Evolutionary conservation across 2,888 invertebrate genomes (phyloP).

Genomic region (Thereva unica): DNA sequence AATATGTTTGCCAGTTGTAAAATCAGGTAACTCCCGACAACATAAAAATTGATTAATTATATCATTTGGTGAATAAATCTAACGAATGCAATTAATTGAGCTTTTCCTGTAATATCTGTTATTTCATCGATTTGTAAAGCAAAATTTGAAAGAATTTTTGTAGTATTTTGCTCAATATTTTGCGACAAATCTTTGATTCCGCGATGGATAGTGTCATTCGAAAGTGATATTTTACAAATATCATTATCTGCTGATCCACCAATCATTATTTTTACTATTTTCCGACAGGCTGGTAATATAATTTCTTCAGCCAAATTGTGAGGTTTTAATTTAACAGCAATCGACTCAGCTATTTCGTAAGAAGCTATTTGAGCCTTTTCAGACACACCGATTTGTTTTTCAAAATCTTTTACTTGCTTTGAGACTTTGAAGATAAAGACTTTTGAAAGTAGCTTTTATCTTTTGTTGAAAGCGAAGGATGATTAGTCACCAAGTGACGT

Average conservation of each 20-base stretch:
- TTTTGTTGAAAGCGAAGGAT: too few relatives aligned
- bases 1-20: slow-evolving; percentile 2
- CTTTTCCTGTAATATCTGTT: not conserved
- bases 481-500: too few relatives aligned
- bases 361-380: too few relatives aligned
- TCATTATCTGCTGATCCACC: slow-evolving; percentile 2
- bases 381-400: too few relatives aligned
- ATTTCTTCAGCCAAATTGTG: too few relatives aligned
- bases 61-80: not conserved
- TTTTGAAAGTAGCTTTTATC: too few relatives aligned
- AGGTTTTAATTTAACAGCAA: too few relatives aligned
- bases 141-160: not conserved
- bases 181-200: not conserved
- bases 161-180: slow-evolving; percentile 2
- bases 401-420: too few relatives aligned
- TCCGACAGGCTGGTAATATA: too few relatives aligned
- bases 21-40: not conserved
- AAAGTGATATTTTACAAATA: slow-evolving; percentile 6
- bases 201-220: not conserved
- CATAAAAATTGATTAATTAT: slow-evolving; percentile 4
- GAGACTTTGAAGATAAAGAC: too few relatives aligned
- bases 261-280: slow-evolving; percentile 2
- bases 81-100: slow-evolving; percentile 1
- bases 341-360: too few relatives aligned
- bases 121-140: not conserved